A percentile compares a stretch with the other conserved stretches of the same genome.
Evolutionary conservation across 2,113 vertebrate genomes (phyloP).

Genomic region (Pomatostomus ruficeps): DNA sequence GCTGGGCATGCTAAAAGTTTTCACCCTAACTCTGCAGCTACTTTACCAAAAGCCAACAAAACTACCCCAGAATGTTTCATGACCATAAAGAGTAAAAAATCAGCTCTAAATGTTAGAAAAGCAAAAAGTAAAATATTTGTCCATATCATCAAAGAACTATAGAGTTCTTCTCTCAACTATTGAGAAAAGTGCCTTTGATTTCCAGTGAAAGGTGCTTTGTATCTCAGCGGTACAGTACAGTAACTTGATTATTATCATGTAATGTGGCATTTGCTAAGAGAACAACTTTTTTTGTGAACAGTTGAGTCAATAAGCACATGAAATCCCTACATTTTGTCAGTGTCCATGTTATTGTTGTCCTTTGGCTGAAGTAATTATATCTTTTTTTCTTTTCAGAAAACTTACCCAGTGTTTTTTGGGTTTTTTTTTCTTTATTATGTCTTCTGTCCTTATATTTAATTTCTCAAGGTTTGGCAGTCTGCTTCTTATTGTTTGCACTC

Average conservation of each 20-base stretch:
- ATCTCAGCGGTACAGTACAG: neutral
- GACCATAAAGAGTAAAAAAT: neutral
- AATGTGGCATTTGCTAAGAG: constrained; percentile 18
- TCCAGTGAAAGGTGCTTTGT: neutral
- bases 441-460: neutral
- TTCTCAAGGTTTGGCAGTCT: neutral
- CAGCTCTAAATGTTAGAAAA: neutral
- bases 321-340: neutral
- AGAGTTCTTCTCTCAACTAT: neutral
- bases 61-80: neutral
- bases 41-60: neutral
- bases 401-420: neutral
- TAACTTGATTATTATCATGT: constrained; percentile 13
- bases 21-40: neutral
- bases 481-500: neutral
- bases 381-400: neutral
- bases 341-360: neutral
- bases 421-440: neutral
- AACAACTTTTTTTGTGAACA: constrained; percentile 11
- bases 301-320: neutral
- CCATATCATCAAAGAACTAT: neutral
- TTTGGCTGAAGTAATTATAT: constrained; percentile 9
- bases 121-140: neutral
- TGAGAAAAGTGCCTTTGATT: constrained; percentile 27
- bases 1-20: neutral